phyloP scores from a whole-genome alignment of 2,888 invertebrate genomes.

The Rhagonycha fulva region DNA sequence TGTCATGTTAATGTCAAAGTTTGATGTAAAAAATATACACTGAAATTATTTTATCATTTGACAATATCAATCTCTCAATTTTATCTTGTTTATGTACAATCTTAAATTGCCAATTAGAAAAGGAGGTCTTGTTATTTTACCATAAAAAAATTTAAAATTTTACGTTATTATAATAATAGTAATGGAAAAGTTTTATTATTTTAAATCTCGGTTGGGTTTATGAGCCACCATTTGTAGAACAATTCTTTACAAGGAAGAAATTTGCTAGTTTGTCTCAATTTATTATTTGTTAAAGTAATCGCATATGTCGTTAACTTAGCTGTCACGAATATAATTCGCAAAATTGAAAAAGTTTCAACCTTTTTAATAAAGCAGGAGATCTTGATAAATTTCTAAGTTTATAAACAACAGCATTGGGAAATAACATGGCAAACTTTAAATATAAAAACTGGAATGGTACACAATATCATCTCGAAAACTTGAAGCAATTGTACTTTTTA shows the following conservation, averaged over 20 bases:
- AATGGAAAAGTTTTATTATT: neutral
- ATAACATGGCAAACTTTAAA: slow-evolving; percentile 13
- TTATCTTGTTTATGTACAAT: too few species aligned
- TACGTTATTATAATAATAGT: neutral
- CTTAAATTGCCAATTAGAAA: too few species aligned
- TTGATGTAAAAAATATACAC: too few species aligned
- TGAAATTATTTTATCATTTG: too few species aligned
- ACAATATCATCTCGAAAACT: slow-evolving; percentile 1
- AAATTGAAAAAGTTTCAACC: slow-evolving; percentile 24
- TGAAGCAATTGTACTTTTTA: neutral
- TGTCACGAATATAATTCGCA: slow-evolving; percentile 8
- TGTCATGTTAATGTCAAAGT: too few species aligned
- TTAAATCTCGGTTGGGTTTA: neutral
- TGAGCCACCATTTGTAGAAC: neutral
- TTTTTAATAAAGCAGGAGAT: slow-evolving; percentile 20
- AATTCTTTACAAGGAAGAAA: neutral
- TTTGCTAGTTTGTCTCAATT: neutral
- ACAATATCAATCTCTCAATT: too few species aligned
- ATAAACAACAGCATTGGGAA: slow-evolving; percentile 22
- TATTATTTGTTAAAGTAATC: neutral
- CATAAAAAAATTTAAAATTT: too few species aligned
- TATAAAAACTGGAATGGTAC: slow-evolving; percentile 13
- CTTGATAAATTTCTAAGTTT: slow-evolving; percentile 18
- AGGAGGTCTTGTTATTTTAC: too few species aligned
- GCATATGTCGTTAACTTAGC: slow-evolving; percentile 2